These are phyloP conservation scores for Chaetorhynchus papuensis DNA, from an alignment of 2,113 vertebrate species.

Conservation along the genomic window DNA sequence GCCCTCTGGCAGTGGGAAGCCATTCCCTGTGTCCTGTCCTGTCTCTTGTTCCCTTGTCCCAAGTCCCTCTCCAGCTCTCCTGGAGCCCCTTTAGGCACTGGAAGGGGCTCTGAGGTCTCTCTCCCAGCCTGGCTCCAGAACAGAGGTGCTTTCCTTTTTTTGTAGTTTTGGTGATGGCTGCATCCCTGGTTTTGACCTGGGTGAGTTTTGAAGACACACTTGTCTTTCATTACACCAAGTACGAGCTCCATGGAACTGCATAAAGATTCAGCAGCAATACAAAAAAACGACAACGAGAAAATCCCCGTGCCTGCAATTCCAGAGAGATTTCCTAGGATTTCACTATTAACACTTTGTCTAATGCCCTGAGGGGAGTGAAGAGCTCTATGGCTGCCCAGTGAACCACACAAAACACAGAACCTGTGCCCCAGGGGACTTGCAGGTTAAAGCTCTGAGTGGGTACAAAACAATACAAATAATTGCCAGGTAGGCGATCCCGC, in stretches of 20 bases:
- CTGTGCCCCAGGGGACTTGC: neutral
- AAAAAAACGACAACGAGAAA: neutral
- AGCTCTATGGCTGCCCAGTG: neutral
- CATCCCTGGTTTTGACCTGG: neutral
- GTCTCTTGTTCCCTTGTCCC: neutral
- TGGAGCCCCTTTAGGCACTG: neutral
- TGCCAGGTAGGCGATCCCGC: neutral
- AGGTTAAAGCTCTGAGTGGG: neutral
- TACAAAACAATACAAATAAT: neutral
- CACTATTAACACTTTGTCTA: neutral
- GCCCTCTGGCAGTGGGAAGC: neutral
- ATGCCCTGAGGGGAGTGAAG: neutral
- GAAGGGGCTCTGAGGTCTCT: neutral
- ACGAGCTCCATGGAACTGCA: neutral
- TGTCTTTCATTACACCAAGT: neutral
- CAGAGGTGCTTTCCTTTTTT: neutral
- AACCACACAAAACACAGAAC: conserved; percentile 25
- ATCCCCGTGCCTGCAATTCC: neutral
- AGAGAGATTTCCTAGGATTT: conserved; percentile 31
- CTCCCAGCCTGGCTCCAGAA: neutral
- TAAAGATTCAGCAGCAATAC: neutral
- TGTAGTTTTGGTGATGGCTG: neutral
- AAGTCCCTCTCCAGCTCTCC: neutral
- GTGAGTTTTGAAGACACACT: neutral
- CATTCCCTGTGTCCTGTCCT: neutral